Conservation (phyloP, 2,113 vertebrate genomes). For the Myotis davidii region DNA sequence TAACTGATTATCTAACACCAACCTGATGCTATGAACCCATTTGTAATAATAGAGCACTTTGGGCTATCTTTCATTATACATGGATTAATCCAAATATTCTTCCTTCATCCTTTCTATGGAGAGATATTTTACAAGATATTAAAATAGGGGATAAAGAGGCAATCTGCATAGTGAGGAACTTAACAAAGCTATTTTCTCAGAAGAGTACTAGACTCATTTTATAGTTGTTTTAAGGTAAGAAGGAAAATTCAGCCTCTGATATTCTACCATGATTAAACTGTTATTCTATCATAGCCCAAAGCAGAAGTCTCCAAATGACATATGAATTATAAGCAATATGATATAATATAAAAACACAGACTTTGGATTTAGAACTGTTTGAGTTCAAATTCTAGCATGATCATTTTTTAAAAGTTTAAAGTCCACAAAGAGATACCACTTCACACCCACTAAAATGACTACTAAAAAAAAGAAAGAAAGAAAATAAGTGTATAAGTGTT, state of each 20-base stretch:
- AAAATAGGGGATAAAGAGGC: background rate
- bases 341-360: background rate
- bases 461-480: too few relatives aligned
- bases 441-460: too few relatives aligned
- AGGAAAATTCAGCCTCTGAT: background rate
- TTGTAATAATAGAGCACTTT: background rate
- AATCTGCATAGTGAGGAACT: background rate
- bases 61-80: background rate
- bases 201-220: background rate
- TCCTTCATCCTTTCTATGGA: background rate
- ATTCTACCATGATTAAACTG: background rate
- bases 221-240: background rate
- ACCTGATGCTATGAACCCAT: background rate
- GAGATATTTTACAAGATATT: background rate
- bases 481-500: too few relatives aligned
- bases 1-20: background rate
- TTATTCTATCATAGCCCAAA: background rate
- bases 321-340: background rate
- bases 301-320: slow-evolving; percentile 13
- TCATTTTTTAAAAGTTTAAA: too few relatives aligned
- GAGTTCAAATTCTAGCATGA: too few relatives aligned
- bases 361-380: background rate
- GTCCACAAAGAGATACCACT: too few relatives aligned
- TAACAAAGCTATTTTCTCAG: background rate
- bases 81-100: background rate